Evolutionary conservation across 2,888 invertebrate species (phyloP).

Genomic region (Halocaridina rubra): DNA sequence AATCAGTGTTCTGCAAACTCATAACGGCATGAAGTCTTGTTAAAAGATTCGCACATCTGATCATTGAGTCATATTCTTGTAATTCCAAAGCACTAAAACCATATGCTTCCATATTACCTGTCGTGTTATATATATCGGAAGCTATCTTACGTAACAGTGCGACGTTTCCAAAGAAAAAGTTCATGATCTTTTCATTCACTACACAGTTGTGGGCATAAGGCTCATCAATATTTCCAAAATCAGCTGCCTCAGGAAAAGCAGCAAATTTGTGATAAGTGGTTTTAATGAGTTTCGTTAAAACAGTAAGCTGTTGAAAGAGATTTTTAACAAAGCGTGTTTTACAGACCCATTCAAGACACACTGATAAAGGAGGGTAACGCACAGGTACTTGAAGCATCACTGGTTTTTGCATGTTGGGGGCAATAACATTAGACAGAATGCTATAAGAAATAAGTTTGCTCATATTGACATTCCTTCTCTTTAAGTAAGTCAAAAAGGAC

Average conservation of each 20-base stretch:
- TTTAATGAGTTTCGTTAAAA: not conserved
- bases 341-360: not conserved
- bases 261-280: not conserved
- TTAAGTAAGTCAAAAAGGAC: not conserved
- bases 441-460: not conserved
- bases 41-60: not conserved
- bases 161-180: not conserved
- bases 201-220: constrained; percentile 1
- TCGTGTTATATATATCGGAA: not conserved
- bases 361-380: not conserved
- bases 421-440: not conserved
- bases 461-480: not conserved
- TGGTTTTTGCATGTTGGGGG: not conserved
- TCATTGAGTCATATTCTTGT: not conserved
- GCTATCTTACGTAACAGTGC: not conserved
- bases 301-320: not conserved
- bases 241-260: not conserved
- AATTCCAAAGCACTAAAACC: not conserved
- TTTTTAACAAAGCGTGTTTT: not conserved
- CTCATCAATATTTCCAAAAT: not conserved
- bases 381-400: not conserved
- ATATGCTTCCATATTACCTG: not conserved
- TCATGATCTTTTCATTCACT: not conserved
- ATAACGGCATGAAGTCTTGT: not conserved
- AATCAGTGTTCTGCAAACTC: not conserved